Evolutionary conservation across 2,797 vertebrate genomes (phyloP), one percentile per base, ranked within the genome.

Genomic region (Eurystomus glaucurus): DNA sequence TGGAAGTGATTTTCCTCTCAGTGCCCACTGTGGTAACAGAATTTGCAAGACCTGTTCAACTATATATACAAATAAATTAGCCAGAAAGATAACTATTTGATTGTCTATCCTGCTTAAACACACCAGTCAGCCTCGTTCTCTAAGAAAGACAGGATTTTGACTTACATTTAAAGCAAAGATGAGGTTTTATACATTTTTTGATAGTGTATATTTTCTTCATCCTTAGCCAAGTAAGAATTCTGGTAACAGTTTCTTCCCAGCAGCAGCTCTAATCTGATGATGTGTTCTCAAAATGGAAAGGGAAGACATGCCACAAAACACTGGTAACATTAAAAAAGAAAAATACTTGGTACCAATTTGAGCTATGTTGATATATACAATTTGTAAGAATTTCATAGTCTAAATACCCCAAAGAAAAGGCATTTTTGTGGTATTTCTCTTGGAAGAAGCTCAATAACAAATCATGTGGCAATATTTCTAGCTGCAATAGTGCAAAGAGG

Each of bases 401-500:
- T 90, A 94, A 97, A 97, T 94, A 94, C 17, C 81, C 91, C 33
- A 88, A 97, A 97, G 85, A 94, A 96, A 97, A 97, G 83, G 25
- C 92, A 98, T 98, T 98, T 98, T 98, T 98, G 98, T 98, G 98
- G 98, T 98, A 93, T 98, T 98, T 98, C 97, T 98, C 31, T 95
- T 98, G 98, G 98, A 98, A 98, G 94, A 93, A 87, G 43, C 85
- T 97, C 96, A 97, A 81, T 90, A 97, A 95, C 45, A 97, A 97
- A 95, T 88, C 93, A 94, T 98, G 97, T 97, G 88, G 97, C 95
- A 97, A 97, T 97, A 96, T 95, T 96, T 97, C 95, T 92, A 93
- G 78, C 48, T 98, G 94, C 97, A 98, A 97, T 95, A 95, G 39
- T 91, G 72, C 85, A 97, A 91, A 65, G 57, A 96, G 10, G 39